phyloP scores from a whole-genome alignment of 2,797 vertebrate genomes.

The Sebastes itinus region DNA sequence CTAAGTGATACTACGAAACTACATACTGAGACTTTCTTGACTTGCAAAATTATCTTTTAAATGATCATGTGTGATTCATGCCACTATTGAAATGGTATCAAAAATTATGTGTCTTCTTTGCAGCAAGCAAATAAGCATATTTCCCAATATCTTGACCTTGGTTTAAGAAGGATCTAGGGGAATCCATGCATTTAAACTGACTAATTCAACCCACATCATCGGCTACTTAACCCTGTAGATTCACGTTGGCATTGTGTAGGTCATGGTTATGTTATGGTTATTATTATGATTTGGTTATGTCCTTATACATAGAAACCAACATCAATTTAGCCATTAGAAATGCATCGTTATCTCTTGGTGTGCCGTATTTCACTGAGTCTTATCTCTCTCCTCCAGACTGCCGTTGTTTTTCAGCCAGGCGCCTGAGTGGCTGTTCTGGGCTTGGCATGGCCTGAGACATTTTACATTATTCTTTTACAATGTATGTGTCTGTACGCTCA shows the following conservation, averaged over 20 bases:
- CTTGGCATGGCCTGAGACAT: conserved; percentile 62
- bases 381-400: conserved; percentile 51
- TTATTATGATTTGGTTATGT: not conserved
- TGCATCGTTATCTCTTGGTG: not conserved
- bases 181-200: not conserved
- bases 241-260: not conserved
- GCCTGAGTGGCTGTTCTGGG: conserved; percentile 49
- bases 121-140: not conserved
- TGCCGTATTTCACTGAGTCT: not conserved
- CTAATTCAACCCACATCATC: not conserved
- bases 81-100: not conserved
- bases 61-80: too few species aligned
- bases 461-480: conserved; percentile 50
- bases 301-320: not conserved
- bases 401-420: conserved; percentile 16
- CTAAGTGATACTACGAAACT: too few species aligned
- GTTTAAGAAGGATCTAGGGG: not conserved
- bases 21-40: too few species aligned
- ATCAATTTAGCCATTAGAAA: not conserved
- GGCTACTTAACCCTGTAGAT: not conserved
- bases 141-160: not conserved
- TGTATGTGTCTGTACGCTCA: conserved; percentile 49
- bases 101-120: not conserved
- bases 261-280: not conserved
- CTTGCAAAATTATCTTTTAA: too few species aligned